Base-by-base conservation (phyloP, 2,113 vertebrate species). In the Proteles cristata region DNA sequence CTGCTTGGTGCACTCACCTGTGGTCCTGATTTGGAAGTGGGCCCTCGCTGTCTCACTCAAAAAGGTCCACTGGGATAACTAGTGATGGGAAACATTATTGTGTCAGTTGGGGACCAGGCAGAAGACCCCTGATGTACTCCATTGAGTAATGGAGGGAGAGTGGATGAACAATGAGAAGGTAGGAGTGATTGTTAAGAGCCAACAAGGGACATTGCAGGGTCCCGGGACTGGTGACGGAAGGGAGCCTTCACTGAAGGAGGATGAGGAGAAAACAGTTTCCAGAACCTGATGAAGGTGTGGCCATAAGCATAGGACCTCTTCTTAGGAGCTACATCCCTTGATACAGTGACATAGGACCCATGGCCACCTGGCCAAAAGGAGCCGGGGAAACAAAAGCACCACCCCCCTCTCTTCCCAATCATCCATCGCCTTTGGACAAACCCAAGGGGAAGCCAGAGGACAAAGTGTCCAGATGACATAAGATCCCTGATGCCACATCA, bases 321-420 rank as follows among this genome's bases (percentile, higher is more conserved):
- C 58, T 0, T 31, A 17, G 53, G 58, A 43, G 39, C 58, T 15
- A 3, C 21, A 28, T 0, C 1, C 76, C 74, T 61, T 14, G 26
- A 43, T 0, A 19, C 15, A 23, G 33, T 10, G 2, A 53, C 16
- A 15, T 4, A 16, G 26, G 48, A 58, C 9, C 58, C 12, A 5
- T 0, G 45, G 14, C 25, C 28, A 0, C 39, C 26, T 28, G 35
- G 21, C 7, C 48, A 4, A 65, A 58, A 89, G 35, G 71, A 58
- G 10, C 43, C 8, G 0, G 15, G 7, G 48, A 9, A 11, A 16
- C 33, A 4, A 0, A 1, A 0, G 1, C 0, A 0, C 19, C 10
- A 0, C 1, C 0, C 2, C 1, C 0, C 2, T 58, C n/a, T 35
- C 45, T 28, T 53, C 74, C 83, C 10, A 5, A 61, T 12, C 9